Evolutionary conservation across 2,888 invertebrate genomes (phyloP).

Genomic region (Gasteruption jaculator): DNA sequence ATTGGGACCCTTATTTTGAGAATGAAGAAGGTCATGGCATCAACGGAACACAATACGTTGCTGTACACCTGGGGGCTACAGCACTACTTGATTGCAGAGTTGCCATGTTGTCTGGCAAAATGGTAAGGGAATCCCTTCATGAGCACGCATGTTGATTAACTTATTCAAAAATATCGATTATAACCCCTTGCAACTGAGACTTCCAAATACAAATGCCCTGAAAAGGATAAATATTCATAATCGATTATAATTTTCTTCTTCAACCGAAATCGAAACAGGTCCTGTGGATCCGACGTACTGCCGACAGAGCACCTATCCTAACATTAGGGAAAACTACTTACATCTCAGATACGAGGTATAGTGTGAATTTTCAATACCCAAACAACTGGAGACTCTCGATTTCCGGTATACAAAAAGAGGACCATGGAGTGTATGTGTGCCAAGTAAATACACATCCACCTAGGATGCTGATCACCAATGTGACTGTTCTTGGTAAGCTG

Average conservation of each 20-base stretch:
- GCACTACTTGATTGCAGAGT: constrained; percentile 65
- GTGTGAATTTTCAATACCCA: constrained; percentile 66
- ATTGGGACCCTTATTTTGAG: constrained; percentile 72
- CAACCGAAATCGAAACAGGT: constrained; percentile 51
- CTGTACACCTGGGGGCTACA: constrained; percentile 63
- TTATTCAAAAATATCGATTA: no score
- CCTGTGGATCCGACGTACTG: constrained; percentile 64
- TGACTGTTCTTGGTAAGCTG: constrained; percentile 73
- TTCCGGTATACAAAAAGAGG: constrained; percentile 66
- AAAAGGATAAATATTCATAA: no score
- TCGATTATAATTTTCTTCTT: constrained; percentile 9
- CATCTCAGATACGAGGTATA: constrained; percentile 62
- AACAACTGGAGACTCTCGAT: constrained; percentile 70
- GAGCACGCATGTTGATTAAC: background rate
- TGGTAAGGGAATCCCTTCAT: constrained; percentile 51
- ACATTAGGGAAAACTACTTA: constrained; percentile 64
- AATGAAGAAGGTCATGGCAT: constrained; percentile 54
- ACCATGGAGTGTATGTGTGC: constrained; percentile 73
- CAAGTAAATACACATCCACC: constrained; percentile 80
- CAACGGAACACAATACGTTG: constrained; percentile 57
- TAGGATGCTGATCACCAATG: constrained; percentile 69
- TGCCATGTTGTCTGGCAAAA: constrained; percentile 68
- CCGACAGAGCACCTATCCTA: constrained; percentile 62
- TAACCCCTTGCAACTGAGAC: no score
- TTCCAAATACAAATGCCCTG: no score